These are phyloP conservation scores for Gallirallus australis DNA, from an alignment of 2,797 vertebrate genomes.

Conservation along the genomic window DNA sequence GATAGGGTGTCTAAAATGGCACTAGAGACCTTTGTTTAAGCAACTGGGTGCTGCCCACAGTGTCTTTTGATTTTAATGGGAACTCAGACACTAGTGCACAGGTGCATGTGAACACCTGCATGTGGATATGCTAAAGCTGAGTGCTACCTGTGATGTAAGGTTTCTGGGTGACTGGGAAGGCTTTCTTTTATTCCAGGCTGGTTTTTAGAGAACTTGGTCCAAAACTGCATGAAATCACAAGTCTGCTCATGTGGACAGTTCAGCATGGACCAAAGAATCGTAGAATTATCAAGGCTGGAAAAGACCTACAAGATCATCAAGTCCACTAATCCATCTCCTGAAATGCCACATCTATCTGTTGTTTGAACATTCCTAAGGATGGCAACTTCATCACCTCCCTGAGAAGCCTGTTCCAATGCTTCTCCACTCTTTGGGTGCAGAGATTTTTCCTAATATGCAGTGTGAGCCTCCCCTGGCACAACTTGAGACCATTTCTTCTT, in stretches of 20 bases:
- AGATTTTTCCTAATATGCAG: no score
- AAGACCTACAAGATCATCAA: no score
- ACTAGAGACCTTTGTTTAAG: neutral
- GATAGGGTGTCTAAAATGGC: neutral
- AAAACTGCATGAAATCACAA: neutral
- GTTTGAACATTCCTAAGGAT: no score
- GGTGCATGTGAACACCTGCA: neutral
- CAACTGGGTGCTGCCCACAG: neutral
- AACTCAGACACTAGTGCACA: neutral
- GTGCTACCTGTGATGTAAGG: neutral
- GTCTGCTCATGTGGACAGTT: neutral
- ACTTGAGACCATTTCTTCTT: no score
- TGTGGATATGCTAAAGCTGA: neutral
- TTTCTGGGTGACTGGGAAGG: neutral
- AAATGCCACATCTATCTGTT: no score
- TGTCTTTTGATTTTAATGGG: neutral
- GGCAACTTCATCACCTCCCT: no score
- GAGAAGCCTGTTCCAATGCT: no score
- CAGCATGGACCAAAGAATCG: accelerated
- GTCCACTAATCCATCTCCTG: no score
- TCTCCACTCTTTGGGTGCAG: no score
- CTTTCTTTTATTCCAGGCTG: neutral
- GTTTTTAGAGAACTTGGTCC: neutral
- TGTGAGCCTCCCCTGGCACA: no score
- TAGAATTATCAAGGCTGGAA: no score